Evolutionary conservation across 2,888 invertebrate genomes (phyloP).

Genomic region (Atrina japonica): DNA sequence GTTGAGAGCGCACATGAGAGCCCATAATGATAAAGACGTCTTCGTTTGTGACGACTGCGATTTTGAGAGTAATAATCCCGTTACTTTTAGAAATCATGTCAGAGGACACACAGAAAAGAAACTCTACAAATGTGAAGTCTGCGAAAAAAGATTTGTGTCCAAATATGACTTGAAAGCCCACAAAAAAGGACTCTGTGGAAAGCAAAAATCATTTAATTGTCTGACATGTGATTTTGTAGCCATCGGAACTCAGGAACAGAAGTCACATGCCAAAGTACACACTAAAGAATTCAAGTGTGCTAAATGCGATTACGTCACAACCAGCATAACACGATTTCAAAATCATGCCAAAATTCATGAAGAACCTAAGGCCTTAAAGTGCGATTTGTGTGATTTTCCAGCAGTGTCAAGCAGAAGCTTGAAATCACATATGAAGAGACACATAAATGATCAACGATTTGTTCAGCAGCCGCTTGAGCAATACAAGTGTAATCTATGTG

Average conservation of each 20-base stretch:
- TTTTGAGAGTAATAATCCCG: constrained; percentile 69
- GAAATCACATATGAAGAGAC: constrained; percentile 80
- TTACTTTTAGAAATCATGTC: constrained; percentile 58
- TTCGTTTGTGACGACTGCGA: constrained; percentile 73
- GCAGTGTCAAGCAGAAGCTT: constrained; percentile 76
- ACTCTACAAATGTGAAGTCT: constrained; percentile 61
- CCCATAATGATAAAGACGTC: constrained; percentile 73
- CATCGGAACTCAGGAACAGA: constrained; percentile 57
- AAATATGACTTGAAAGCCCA: constrained; percentile 56
- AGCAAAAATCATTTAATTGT: constrained; percentile 59
- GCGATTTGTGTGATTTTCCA: constrained; percentile 77
- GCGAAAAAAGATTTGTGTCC: constrained; percentile 56
- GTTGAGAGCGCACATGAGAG: constrained; percentile 78
- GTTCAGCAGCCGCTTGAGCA: constrained; percentile 79
- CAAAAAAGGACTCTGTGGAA: constrained; percentile 52
- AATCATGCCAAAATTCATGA: constrained; percentile 56
- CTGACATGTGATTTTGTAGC: constrained; percentile 68
- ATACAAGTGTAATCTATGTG: constrained; percentile 80
- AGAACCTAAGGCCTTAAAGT: constrained; percentile 65
- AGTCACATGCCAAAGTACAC: constrained; percentile 58
- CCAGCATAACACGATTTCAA: constrained; percentile 56
- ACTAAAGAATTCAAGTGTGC: constrained; percentile 60
- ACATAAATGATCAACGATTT: constrained; percentile 78
- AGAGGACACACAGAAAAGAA: constrained; percentile 59
- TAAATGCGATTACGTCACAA: constrained; percentile 66